Conservation (phyloP, 2,797 vertebrate genomes). For the Gallinago solitaria region DNA sequence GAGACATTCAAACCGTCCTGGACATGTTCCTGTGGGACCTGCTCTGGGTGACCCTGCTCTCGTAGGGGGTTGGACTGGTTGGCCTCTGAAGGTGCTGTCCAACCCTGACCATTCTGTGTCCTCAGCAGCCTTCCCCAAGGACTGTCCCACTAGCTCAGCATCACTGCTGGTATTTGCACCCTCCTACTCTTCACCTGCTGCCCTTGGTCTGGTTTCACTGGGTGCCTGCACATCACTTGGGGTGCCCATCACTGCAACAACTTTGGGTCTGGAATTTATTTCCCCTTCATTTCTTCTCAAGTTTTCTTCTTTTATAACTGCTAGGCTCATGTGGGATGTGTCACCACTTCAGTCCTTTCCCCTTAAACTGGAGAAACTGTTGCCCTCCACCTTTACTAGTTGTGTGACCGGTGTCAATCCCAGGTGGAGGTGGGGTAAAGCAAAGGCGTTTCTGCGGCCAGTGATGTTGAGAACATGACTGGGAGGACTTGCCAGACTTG, state of each 20-base stretch:
- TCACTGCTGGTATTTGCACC: neutral
- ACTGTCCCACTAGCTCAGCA: accelerated
- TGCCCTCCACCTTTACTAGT: neutral
- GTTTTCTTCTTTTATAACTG: neutral
- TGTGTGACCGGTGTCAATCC: neutral
- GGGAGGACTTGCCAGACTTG: neutral
- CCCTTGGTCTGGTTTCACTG: neutral
- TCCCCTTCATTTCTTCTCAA: neutral
- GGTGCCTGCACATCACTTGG: accelerated
- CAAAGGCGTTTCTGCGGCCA: neutral
- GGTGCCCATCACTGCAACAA: neutral
- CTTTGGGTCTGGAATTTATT: neutral
- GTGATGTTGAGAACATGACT: neutral
- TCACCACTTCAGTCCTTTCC: neutral
- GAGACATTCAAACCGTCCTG: neutral
- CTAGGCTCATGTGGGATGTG: neutral
- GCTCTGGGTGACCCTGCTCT: neutral
- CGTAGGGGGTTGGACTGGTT: neutral
- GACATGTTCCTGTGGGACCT: neutral
- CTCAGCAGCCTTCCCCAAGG: neutral
- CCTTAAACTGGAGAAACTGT: neutral
- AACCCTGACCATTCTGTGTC: neutral
- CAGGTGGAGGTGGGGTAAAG: neutral
- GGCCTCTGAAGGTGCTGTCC: neutral
- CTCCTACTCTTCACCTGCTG: accelerated